A percentile compares a stretch with the other conserved stretches of the same genome.
Evolutionary conservation across 2,888 invertebrate species (phyloP).

Genomic region (Helicoverpa assulta): DNA sequence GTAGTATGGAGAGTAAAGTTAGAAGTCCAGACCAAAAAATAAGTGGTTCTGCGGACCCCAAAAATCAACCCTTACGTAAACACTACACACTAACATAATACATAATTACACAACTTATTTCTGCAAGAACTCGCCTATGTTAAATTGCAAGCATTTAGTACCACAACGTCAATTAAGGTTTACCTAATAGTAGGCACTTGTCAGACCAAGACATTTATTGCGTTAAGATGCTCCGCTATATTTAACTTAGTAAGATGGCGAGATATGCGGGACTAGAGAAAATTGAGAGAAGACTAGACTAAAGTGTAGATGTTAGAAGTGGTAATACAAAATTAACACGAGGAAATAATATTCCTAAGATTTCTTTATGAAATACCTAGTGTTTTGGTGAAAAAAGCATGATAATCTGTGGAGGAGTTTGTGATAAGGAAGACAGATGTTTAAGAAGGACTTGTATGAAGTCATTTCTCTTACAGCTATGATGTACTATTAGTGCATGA

Average conservation of each 20-base stretch:
- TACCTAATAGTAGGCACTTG: constrained; percentile 41
- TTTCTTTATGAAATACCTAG: too few relatives aligned
- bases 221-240: constrained; percentile 8
- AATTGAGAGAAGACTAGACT: neutral
- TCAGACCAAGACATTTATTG: constrained; percentile 31
- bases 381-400: too few relatives aligned
- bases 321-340: too few relatives aligned
- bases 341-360: too few relatives aligned
- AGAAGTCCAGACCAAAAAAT: too few relatives aligned
- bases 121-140: constrained; percentile 28
- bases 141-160: constrained; percentile 47
- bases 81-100: constrained; percentile 16
- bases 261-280: neutral
- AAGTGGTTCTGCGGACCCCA: too few relatives aligned
- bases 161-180: constrained; percentile 50
- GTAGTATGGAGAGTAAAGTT: too few relatives aligned
- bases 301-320: neutral
- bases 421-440: too few relatives aligned
- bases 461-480: too few relatives aligned
- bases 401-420: too few relatives aligned
- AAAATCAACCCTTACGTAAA: neutral
- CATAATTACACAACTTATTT: constrained; percentile 20
- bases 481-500: too few relatives aligned
- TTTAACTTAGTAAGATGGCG: constrained; percentile 17
- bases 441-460: too few relatives aligned